These are phyloP conservation scores for Thera britannica DNA, from an alignment of 2,888 invertebrate genomes.

Conservation along the genomic window DNA sequence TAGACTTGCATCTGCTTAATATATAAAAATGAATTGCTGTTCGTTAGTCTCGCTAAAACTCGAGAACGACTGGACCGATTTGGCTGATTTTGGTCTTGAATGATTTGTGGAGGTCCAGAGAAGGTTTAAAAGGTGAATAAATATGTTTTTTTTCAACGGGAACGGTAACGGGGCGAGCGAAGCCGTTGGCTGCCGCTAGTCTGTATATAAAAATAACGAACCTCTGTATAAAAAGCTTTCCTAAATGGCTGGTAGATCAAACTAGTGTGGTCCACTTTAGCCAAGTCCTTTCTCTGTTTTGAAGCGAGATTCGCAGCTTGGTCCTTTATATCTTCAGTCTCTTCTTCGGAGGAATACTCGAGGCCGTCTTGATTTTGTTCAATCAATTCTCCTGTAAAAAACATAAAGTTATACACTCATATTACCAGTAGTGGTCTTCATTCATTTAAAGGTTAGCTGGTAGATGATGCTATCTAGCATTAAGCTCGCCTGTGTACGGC, in stretches of 20 bases:
- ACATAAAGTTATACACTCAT: not conserved
- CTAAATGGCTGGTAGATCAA: conserved; percentile 95
- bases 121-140: no score
- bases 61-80: no score
- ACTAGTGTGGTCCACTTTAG: conserved; percentile 95
- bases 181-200: not conserved
- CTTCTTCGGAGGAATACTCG: conserved; percentile 99
- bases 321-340: conserved; percentile 96
- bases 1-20: no score
- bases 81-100: no score
- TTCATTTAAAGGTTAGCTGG: no score
- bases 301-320: conserved; percentile 95
- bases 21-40: no score
- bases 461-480: no score
- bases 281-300: conserved; percentile 96
- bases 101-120: no score
- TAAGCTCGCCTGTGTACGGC: no score
- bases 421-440: no score
- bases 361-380: conserved; percentile 99
- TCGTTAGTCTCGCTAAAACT: no score
- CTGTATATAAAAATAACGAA: conserved; percentile 52
- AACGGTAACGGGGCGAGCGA: not conserved
- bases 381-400: conserved; percentile 93
- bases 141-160: no score
- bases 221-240: conserved; percentile 99